Percentiles rank a stretch among this genome's conserved stretches.
phyloP scores from a whole-genome alignment of 2,797 vertebrate species.

The Poeciliopsis turneri region DNA sequence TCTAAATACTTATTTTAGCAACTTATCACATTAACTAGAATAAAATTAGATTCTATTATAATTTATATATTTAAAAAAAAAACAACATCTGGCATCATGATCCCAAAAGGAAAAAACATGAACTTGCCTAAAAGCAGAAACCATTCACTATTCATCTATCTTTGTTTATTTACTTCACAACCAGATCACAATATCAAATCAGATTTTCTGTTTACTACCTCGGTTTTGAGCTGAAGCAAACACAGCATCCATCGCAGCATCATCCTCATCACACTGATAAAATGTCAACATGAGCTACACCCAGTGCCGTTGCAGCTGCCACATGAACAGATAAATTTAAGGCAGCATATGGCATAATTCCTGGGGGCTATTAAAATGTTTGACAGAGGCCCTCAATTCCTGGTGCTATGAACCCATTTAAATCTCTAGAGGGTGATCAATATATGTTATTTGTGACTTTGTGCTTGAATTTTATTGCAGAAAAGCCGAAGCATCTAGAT shows the following conservation, averaged over 20 bases:
- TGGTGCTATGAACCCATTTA: slow-evolving; percentile 1
- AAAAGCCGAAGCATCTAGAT: background rate
- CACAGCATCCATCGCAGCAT: slow-evolving; percentile 28
- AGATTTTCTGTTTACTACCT: background rate
- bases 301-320: slow-evolving; percentile 29
- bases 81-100: background rate
- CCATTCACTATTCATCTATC: slow-evolving; percentile 25
- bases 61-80: background rate
- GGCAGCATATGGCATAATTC: slow-evolving; percentile 8
- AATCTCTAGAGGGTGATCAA: slow-evolving; percentile 12
- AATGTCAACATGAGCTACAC: slow-evolving; percentile 44
- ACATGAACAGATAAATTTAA: slow-evolving; percentile 27
- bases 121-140: background rate
- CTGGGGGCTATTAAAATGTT: slow-evolving; percentile 12
- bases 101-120: background rate
- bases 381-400: slow-evolving; percentile 19
- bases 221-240: background rate
- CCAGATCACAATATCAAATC: slow-evolving; percentile 22
- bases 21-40: background rate
- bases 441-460: slow-evolving; percentile 2
- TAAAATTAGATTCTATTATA: background rate
- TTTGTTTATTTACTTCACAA: slow-evolving; percentile 30
- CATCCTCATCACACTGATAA: slow-evolving; percentile 38
- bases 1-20: background rate
- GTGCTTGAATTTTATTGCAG: background rate